Percentiles rank a stretch among this genome's conserved stretches.
phyloP scores from a whole-genome alignment of 2,113 vertebrate genomes.

The Sinosuthora webbiana region DNA sequence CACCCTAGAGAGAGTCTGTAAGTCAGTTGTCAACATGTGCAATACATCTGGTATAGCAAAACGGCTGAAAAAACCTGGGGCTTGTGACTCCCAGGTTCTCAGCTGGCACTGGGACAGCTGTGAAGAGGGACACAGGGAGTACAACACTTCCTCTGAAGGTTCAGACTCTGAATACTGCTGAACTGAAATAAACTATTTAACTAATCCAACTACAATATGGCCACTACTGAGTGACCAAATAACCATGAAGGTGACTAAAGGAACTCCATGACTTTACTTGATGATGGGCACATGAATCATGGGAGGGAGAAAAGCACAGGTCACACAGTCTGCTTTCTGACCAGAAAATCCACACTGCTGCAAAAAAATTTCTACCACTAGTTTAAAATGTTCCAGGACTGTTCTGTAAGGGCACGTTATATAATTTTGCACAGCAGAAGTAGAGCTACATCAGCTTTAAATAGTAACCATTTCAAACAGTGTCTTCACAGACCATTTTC shows the following conservation, averaged over 20 bases:
- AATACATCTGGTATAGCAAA: neutral
- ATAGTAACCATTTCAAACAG: slow-evolving; percentile 25
- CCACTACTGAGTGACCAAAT: neutral
- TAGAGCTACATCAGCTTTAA: slow-evolving; percentile 29
- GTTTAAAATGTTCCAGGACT: neutral
- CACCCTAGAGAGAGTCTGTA: neutral
- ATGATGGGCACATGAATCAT: neutral
- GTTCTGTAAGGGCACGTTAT: neutral
- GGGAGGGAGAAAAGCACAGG: neutral
- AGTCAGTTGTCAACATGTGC: neutral
- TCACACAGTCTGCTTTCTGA: neutral
- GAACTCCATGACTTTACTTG: neutral
- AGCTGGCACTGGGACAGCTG: neutral
- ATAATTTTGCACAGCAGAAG: slow-evolving; percentile 7
- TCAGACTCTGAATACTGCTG: neutral
- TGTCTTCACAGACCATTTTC: slow-evolving; percentile 33
- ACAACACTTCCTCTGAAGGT: neutral
- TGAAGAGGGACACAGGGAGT: neutral
- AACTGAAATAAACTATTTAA: neutral
- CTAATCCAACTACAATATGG: neutral
- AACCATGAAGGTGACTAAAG: neutral
- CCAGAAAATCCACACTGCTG: neutral
- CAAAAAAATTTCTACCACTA: neutral
- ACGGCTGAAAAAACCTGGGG: fast-evolving
- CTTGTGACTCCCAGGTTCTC: neutral